A percentile compares a stretch with the other conserved stretches of the same genome.
phyloP scores from a whole-genome alignment of 2,113 vertebrate genomes.

The Triplophysa tibetana region DNA sequence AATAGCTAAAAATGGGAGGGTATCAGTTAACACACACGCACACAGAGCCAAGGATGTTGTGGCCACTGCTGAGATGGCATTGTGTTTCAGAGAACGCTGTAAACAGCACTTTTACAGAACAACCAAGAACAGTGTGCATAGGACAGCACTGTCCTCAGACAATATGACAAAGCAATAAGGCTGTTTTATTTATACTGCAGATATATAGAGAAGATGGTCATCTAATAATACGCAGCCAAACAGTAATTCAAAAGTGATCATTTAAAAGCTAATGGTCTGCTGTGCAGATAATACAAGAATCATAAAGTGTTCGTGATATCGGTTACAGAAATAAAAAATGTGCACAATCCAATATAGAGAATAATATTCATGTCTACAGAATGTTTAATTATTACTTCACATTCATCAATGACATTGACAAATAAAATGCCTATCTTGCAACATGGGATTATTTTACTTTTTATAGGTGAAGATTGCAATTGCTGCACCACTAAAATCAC shows the following conservation, averaged over 20 bases:
- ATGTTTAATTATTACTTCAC: constrained; percentile 26
- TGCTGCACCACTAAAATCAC: background rate
- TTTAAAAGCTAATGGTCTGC: background rate
- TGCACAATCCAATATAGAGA: constrained; percentile 36
- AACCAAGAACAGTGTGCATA: constrained; percentile 26
- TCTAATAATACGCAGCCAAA: background rate
- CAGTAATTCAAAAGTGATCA: background rate
- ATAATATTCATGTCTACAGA: background rate
- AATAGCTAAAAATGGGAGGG: constrained; percentile 39
- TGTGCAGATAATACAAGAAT: background rate
- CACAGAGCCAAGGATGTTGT: constrained; percentile 36
- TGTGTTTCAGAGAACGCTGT: constrained; percentile 41
- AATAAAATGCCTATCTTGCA: background rate
- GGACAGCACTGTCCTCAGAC: constrained; percentile 14
- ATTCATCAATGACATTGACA: constrained; percentile 37
- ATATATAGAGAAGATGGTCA: background rate
- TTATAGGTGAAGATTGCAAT: background rate
- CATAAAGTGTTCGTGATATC: constrained; percentile 5
- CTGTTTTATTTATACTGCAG: background rate
- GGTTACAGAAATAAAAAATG: constrained; percentile 13
- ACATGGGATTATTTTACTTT: constrained; percentile 4
- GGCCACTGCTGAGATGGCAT: constrained; percentile 43
- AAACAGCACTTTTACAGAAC: constrained; percentile 44
- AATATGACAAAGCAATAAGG: constrained; percentile 18
- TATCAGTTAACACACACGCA: constrained; percentile 40